phyloP scores from a whole-genome alignment of 1,140 invertebrate genomes.

The Amphibalanus amphitrite region DNA sequence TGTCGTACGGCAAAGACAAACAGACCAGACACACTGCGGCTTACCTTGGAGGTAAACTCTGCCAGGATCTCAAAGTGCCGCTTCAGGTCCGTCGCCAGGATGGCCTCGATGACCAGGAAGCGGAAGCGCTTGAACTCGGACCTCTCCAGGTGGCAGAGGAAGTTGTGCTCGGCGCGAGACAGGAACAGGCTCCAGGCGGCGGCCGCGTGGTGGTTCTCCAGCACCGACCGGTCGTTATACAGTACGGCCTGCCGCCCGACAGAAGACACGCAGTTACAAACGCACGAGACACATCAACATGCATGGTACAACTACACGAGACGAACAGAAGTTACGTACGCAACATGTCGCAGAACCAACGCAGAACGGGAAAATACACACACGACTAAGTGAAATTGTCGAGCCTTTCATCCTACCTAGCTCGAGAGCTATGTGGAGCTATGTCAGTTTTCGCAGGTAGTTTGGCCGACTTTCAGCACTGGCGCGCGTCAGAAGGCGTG shows the following conservation, averaged over 20 bases:
- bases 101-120: constrained; percentile 39
- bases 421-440: no score
- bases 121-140: constrained; percentile 39
- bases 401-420: no score
- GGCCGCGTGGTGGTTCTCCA: constrained; percentile 44
- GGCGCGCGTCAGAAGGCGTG: no score
- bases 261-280: not conserved
- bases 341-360: no score
- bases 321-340: no score
- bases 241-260: constrained; percentile 31
- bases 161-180: constrained; percentile 31
- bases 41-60: constrained; percentile 30
- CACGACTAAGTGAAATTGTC: no score
- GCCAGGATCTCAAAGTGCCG: constrained; percentile 41
- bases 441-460: no score
- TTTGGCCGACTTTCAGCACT: no score
- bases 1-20: no score
- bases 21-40: not conserved
- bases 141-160: constrained; percentile 35
- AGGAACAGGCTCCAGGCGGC: constrained; percentile 38
- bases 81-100: constrained; percentile 42
- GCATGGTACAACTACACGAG: no score
- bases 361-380: no score
- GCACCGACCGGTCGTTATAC: constrained; percentile 43
- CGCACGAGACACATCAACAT: no score